Conservation (phyloP, 2,797 vertebrate genomes). For the Melanogrammus aeglefinus region DNA sequence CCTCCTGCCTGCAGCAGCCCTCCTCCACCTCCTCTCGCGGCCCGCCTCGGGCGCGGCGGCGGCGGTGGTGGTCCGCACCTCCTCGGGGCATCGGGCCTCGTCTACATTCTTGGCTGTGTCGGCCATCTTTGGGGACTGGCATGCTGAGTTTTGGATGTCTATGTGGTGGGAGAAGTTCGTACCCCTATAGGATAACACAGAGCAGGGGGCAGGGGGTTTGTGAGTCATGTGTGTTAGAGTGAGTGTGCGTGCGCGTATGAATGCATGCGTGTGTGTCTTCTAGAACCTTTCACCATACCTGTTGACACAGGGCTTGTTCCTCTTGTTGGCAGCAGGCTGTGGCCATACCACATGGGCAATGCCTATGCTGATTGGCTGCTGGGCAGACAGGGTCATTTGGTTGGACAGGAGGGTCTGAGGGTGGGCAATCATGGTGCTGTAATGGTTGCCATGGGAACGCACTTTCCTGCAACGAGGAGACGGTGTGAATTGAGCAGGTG, state of each 20-base stretch:
- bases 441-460: conserved; percentile 91
- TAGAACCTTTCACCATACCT: conserved; percentile 71
- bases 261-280: background rate
- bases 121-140: conserved; percentile 90
- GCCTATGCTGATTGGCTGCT: conserved; percentile 96
- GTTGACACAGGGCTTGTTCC: conserved; percentile 89
- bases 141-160: conserved; percentile 84
- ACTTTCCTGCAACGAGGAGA: conserved; percentile 83
- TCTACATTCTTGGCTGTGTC: conserved; percentile 82
- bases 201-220: background rate
- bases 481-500: conserved; percentile 53
- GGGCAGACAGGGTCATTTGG: conserved; percentile 93
- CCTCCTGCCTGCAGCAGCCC: conserved; percentile 74
- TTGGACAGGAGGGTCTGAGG: conserved; percentile 92
- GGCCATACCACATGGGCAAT: conserved; percentile 98
- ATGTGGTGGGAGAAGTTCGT: conserved; percentile 85
- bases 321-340: conserved; percentile 88
- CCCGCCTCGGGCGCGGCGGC: conserved; percentile 68
- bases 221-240: background rate
- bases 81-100: conserved; percentile 73
- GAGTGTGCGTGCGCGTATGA: background rate
- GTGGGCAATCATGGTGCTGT: conserved; percentile 90
- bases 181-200: conserved; percentile 56
- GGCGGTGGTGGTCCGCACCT: conserved; percentile 70
- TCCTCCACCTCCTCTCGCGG: conserved; percentile 53